Conservation (phyloP, 1,140 invertebrate genomes). For the Heliothis virescens region DNA sequence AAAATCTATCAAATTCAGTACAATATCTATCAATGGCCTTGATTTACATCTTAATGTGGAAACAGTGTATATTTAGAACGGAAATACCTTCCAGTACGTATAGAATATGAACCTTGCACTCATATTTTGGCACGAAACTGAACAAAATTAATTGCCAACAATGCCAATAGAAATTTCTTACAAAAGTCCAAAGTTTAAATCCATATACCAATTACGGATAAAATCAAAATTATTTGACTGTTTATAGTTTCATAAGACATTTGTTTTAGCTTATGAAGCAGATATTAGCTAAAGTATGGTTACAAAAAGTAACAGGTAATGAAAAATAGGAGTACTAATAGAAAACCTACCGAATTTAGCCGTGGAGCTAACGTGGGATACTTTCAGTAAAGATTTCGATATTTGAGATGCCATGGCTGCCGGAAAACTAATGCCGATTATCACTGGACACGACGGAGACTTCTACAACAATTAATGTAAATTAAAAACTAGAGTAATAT, state of each 20-base stretch:
- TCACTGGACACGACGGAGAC: constrained; percentile 50
- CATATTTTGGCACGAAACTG: constrained; percentile 50
- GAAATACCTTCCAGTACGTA: constrained; percentile 2
- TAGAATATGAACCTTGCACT: constrained; percentile 31
- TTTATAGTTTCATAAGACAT: neutral
- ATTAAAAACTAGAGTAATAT: constrained; percentile 51
- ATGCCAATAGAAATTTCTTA: constrained; percentile 48
- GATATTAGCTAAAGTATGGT: neutral
- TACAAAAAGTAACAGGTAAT: neutral
- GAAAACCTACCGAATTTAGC: constrained; percentile 75
- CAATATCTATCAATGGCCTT: neutral
- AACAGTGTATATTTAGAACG: neutral
- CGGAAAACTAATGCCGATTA: constrained; percentile 45
- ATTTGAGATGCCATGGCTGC: constrained; percentile 77
- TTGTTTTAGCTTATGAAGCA: neutral
- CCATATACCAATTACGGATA: constrained; percentile 18
- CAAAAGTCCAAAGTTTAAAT: constrained; percentile 59
- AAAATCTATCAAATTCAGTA: neutral
- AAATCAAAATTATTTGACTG: neutral
- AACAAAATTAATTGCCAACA: constrained; percentile 37
- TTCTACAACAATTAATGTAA: constrained; percentile 56
- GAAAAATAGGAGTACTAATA: constrained; percentile 2
- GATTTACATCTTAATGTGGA: neutral
- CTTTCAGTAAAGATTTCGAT: constrained; percentile 76
- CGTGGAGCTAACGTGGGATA: constrained; percentile 67